Conservation (phyloP, 2,113 vertebrate species). For the Proteles cristata region DNA sequence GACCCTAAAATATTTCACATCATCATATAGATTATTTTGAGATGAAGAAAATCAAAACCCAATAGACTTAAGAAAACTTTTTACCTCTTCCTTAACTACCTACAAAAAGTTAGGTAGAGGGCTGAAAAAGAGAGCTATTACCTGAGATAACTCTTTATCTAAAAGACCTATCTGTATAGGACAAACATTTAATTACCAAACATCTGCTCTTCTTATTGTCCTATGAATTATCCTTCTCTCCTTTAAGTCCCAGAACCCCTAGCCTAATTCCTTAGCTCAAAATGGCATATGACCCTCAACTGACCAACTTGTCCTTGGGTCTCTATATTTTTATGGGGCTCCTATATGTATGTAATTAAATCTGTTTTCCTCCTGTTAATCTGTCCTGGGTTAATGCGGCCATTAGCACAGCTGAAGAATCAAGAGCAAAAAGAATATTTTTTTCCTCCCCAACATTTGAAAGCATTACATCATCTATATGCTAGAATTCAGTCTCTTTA, state of each 20-base stretch:
- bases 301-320: background rate
- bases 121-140: background rate
- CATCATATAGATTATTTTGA: background rate
- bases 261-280: background rate
- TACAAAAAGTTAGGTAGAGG: background rate
- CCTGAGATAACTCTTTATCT: background rate
- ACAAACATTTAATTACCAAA: background rate
- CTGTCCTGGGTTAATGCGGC: background rate
- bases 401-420: background rate
- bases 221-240: background rate
- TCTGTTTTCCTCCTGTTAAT: background rate
- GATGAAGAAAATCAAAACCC: background rate
- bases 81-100: background rate
- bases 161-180: background rate
- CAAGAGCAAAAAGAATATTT: background rate
- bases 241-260: background rate
- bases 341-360: background rate
- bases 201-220: background rate
- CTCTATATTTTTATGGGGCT: background rate
- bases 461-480: background rate
- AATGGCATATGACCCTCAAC: background rate
- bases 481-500: background rate
- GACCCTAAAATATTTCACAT: background rate
- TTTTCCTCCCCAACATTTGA: background rate
- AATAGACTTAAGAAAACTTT: background rate